Evolutionary conservation across 2,113 vertebrate genomes (phyloP), one percentile per base, ranked within the genome.

Genomic region (Barnardius zonarius): DNA sequence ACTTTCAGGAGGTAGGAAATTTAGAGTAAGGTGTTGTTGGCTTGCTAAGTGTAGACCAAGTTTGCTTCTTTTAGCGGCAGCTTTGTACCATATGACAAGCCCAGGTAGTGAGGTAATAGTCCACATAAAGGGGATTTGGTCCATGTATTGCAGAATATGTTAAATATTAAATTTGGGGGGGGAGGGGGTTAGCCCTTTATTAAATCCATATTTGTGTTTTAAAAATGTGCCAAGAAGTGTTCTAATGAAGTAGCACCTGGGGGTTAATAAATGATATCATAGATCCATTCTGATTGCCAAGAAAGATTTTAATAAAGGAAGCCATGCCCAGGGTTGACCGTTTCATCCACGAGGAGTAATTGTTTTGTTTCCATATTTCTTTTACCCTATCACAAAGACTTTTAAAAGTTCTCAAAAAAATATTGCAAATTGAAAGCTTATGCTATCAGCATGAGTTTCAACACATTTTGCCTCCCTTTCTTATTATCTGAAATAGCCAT

Each of bases 231-330:
- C 94, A 94, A 93, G 49, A 95, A 93, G 49, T 91, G 91, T 96
- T 97, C 92, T 96, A 96, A 94, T 95, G 96, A 97, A 90, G 90
- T 81, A 66, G 88, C 88, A 96, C 89, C 89, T 92, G 83, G 90
- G 93, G 82, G 69, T 95, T 97, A 97, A 96, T 97, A 96, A 97
- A 91, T 95, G 91, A 94, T 95, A 96, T 92, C 90, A 91, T 92
- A 70, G 91, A 86, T 79, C 61, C 84, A 13, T 95, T 95, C 94
- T 86, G 93, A 94, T 95, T 97, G 84, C 91, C 90, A 96, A 73
- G 87, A 96, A 96, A 95, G 84, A 88, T 87, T 96, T 97, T 86
- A 93, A 95, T 97, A 96, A 91, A 96, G 64, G 67, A 95, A 92
- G 70, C 66, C 49, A 88, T 95, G 76, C 68, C 78, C 87, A 83